Evolutionary conservation across 2,113 vertebrate species (phyloP).

Genomic region (Nycticebus coucang): DNA sequence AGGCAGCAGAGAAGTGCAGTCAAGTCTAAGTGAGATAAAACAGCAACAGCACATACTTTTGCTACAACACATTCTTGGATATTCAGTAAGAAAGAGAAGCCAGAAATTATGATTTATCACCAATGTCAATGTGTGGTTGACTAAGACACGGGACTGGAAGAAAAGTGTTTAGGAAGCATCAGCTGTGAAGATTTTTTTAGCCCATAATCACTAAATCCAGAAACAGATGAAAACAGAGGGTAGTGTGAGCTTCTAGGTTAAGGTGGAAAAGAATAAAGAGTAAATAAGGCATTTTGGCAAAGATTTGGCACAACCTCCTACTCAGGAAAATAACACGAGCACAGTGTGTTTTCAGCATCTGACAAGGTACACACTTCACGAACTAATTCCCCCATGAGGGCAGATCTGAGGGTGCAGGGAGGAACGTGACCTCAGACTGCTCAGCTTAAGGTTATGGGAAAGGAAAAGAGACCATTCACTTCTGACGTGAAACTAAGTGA

Average conservation of each 20-base stretch:
- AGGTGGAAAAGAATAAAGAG: neutral
- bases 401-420: neutral
- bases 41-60: neutral
- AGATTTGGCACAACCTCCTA: neutral
- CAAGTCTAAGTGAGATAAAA: neutral
- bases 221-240: neutral
- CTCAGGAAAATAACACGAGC: neutral
- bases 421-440: neutral
- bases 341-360: neutral
- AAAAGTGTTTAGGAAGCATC: neutral
- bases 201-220: neutral
- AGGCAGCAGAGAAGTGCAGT: neutral
- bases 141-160: neutral
- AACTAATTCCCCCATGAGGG: neutral
- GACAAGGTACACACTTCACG: accelerated
- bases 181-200: neutral
- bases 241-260: neutral
- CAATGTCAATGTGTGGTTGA: accelerated
- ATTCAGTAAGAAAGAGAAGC: neutral
- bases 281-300: neutral
- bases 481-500: neutral
- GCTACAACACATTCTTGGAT: neutral
- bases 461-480: neutral
- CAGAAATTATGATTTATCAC: neutral
- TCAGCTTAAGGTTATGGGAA: neutral